Evolutionary conservation across 2,797 vertebrate species (phyloP), one percentile per base, ranked within the genome.

Genomic region (Mormyrus proboscirostris): DNA sequence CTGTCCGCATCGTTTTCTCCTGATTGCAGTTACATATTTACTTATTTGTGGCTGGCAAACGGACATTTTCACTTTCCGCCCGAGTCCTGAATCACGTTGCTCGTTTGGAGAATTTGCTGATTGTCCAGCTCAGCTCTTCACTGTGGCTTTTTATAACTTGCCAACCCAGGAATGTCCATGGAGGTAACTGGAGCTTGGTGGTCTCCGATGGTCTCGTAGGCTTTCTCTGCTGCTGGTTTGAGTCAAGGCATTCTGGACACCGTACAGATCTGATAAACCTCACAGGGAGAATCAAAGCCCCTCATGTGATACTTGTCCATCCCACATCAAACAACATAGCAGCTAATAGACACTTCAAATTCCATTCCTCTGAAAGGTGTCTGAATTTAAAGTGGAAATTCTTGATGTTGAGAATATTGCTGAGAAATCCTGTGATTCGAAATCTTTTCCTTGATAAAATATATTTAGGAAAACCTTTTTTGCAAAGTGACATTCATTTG

Each of bases 31-130:
- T 55, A 84, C 57, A 53, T 51, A 33, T 55, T 55, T 82, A 88
- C 50, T 55, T 51, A 83, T 84, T 62, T 9, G 25, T 14, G 69
- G 51, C 38, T 76, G 22, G 29, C 16, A 87, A 57, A 38, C 7
- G 2, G 29, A 25, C 38, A 41, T 88, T 88, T 90, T 82, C 69
- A 49, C 53, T 90, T 82, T 83, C 22, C 62, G 38, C 50, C 65
- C 38, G 38, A 86, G 59, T 76, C 49, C 19, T 62, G 14, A 59
- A 59, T 41, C 14, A 53, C 69, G 2, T 62, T 57, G 59, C 82
- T 7, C 12, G 82, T 53, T 55, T 12, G 47, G 90, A 89, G 92
- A 93, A 93, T 93, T 89, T 91, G 93, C 93, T 93, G 93, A 93
- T 89, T 59, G 38, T 76, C 86, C 79, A n/a, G 53, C 69, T 90